phyloP scores from a whole-genome alignment of 2,113 vertebrate genomes.

The Tautogolabrus adspersus region DNA sequence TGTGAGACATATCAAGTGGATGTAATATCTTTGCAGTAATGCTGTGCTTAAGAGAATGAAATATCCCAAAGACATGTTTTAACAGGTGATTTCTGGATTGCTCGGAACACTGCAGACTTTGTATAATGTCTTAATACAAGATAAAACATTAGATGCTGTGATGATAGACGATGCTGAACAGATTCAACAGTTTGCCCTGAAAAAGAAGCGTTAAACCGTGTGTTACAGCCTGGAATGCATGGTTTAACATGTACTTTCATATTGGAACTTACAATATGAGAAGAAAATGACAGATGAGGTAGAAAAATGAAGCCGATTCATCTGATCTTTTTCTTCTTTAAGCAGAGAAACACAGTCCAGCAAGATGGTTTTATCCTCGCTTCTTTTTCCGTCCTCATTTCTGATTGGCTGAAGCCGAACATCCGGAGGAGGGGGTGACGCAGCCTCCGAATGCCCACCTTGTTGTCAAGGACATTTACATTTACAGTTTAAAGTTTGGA shows the following conservation, averaged over 20 bases:
- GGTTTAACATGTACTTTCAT: too few species aligned
- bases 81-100: slow-evolving; percentile 73
- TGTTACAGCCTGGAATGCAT: not conserved
- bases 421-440: slow-evolving; percentile 28
- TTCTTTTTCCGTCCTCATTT: not conserved
- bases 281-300: slow-evolving; percentile 15
- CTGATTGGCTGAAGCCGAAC: slow-evolving; percentile 57
- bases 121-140: slow-evolving; percentile 56
- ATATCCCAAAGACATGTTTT: slow-evolving; percentile 66
- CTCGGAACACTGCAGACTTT: slow-evolving; percentile 37
- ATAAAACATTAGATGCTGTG: slow-evolving; percentile 43
- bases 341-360: slow-evolving; percentile 13
- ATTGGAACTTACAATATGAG: too few species aligned
- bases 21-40: slow-evolving; percentile 77
- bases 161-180: slow-evolving; percentile 45
- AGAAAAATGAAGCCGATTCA: slow-evolving; percentile 11
- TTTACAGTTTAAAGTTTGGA: slow-evolving; percentile 90
- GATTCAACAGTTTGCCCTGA: slow-evolving; percentile 54
- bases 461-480: slow-evolving; percentile 91
- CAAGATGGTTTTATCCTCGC: slow-evolving; percentile 19
- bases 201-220: slow-evolving; percentile 21
- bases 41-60: slow-evolving; percentile 66
- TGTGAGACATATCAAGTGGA: slow-evolving; percentile 79
- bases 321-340: slow-evolving; percentile 31
- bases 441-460: slow-evolving; percentile 48